phyloP scores from a whole-genome alignment of 2,797 vertebrate genomes.

The Potorous gilbertii region DNA sequence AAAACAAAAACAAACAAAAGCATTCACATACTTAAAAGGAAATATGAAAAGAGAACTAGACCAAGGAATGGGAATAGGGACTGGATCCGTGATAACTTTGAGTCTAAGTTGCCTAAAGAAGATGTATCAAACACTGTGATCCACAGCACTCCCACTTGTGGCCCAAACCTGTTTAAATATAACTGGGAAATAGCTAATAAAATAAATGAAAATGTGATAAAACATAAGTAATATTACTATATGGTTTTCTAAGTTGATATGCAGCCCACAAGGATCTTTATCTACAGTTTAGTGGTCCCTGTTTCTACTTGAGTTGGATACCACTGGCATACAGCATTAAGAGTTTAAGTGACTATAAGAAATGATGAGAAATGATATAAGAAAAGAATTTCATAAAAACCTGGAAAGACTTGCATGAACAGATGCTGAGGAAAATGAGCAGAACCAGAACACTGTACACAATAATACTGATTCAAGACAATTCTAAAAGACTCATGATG shows the following conservation, averaged over 20 bases:
- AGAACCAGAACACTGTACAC: background rate
- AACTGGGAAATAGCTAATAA: background rate
- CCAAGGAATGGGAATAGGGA: background rate
- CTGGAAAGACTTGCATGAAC: background rate
- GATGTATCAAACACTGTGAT: background rate
- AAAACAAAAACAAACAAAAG: background rate
- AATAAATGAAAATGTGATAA: background rate
- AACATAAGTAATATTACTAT: background rate
- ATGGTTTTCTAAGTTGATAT: background rate
- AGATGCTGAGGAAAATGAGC: background rate
- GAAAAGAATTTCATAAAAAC: background rate
- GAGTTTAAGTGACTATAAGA: background rate
- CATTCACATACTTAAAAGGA: background rate
- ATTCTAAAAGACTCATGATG: background rate
- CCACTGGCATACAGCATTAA: background rate
- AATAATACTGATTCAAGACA: background rate
- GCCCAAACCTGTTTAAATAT: background rate
- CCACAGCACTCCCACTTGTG: background rate
- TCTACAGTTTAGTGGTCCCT: background rate
- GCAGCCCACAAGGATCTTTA: background rate
- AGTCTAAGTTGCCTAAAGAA: background rate
- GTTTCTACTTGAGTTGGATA: background rate
- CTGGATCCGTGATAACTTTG: background rate
- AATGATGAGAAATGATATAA: background rate
- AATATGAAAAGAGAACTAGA: constrained; percentile 30